Conservation (phyloP, 2,113 vertebrate genomes). For the Microtus ochrogaster region DNA sequence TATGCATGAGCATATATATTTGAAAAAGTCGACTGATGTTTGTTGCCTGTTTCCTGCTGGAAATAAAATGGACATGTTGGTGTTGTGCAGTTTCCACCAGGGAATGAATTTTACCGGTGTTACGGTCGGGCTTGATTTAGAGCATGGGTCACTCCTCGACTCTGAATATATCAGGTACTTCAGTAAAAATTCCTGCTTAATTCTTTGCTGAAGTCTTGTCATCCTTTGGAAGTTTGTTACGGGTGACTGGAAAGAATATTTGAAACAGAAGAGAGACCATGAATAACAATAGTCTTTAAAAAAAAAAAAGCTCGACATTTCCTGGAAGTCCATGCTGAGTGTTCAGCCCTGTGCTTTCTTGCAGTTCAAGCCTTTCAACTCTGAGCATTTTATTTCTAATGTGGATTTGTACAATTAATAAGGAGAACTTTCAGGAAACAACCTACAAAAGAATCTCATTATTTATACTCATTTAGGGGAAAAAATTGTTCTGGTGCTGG, state of each 20-base stretch:
- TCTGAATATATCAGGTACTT: not conserved
- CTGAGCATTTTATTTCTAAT: not conserved
- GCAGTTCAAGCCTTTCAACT: not conserved
- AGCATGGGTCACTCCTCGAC: not conserved
- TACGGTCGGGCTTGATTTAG: not conserved
- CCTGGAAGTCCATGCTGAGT: not conserved
- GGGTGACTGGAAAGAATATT: not conserved
- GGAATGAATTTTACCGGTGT: not conserved
- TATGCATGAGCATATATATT: not conserved
- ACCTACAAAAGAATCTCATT: not conserved
- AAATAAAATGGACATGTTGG: not conserved
- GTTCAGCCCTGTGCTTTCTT: not conserved
- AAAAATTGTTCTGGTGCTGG: not conserved
- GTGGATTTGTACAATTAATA: not conserved
- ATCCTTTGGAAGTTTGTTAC: not conserved
- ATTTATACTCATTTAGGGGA: not conserved
- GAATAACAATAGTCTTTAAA: not conserved
- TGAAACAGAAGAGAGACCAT: not conserved
- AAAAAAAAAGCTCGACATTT: not conserved
- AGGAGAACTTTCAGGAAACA: not conserved
- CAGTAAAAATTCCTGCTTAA: not conserved
- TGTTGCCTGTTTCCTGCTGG: not conserved
- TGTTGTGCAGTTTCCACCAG: not conserved
- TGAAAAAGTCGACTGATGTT: not conserved
- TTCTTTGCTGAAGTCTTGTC: not conserved